Evolutionary conservation across 2,113 vertebrate species (phyloP).

Genomic region (Ursus arctos): DNA sequence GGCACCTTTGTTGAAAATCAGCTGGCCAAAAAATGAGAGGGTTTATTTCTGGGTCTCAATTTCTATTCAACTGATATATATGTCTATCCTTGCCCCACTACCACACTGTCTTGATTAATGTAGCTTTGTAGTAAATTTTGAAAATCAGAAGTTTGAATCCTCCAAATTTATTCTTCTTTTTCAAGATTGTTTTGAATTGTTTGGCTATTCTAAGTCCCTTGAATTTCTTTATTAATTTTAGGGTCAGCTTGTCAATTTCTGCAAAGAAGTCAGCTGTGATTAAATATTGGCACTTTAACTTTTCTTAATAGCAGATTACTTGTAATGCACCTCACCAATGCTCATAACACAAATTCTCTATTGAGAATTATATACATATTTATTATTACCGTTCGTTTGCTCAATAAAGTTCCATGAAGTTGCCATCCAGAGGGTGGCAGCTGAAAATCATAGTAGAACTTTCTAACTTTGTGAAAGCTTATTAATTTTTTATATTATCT

Average conservation of each 20-base stretch:
- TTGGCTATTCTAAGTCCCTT: background rate
- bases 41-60: background rate
- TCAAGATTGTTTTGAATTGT: background rate
- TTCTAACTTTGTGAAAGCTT: constrained; percentile 35
- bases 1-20: background rate
- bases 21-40: background rate
- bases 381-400: background rate
- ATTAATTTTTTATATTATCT: background rate
- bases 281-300: background rate
- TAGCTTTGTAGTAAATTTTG: background rate
- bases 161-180: constrained; percentile 15
- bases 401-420: background rate
- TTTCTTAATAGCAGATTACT: constrained; percentile 1
- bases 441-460: background rate
- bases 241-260: background rate
- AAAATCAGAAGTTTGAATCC: background rate
- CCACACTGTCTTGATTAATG: background rate
- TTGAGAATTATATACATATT: background rate
- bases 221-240: background rate
- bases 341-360: background rate
- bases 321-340: background rate
- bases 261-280: background rate
- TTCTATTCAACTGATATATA: background rate
- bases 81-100: background rate
- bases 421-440: background rate